These are phyloP conservation scores for Neomonachus schauinslandi DNA, from an alignment of 2,113 vertebrate species.

Conservation along the genomic window DNA sequence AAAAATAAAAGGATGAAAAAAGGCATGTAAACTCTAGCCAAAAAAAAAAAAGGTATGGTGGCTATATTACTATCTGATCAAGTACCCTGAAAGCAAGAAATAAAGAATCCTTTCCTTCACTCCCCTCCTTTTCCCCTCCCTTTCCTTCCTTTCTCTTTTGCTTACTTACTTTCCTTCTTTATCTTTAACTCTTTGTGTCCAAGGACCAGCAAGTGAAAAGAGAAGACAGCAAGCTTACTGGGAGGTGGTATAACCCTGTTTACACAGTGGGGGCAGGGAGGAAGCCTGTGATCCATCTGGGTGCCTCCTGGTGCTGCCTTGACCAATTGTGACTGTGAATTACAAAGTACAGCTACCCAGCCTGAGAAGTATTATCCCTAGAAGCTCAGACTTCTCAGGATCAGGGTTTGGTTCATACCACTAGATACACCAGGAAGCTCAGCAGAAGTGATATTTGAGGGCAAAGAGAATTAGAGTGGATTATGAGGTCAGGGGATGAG, in stretches of 20 bases:
- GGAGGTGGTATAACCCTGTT: not conserved
- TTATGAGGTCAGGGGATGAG: not conserved
- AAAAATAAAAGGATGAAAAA: not conserved
- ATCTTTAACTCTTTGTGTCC: not conserved
- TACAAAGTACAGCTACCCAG: not conserved
- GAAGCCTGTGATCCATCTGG: not conserved
- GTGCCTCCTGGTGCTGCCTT: not conserved
- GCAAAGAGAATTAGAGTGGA: not conserved
- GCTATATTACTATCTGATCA: not conserved
- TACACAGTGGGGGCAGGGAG: not conserved
- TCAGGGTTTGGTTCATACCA: too few relatives aligned
- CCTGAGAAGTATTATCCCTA: not conserved
- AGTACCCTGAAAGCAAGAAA: not conserved
- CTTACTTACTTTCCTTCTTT: not conserved
- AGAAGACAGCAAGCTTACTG: not conserved
- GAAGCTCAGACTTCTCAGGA: not conserved
- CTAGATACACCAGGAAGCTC: too few relatives aligned
- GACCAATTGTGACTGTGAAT: not conserved
- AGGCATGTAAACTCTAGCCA: not conserved
- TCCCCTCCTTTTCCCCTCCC: not conserved
- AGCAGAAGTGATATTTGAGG: not conserved
- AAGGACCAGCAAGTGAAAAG: not conserved
- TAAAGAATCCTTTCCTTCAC: not conserved
- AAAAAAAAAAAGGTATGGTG: not conserved
- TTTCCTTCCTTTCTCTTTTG: not conserved